Conservation (phyloP, 2,888 invertebrate genomes). For the Heliothis peltigera region DNA sequence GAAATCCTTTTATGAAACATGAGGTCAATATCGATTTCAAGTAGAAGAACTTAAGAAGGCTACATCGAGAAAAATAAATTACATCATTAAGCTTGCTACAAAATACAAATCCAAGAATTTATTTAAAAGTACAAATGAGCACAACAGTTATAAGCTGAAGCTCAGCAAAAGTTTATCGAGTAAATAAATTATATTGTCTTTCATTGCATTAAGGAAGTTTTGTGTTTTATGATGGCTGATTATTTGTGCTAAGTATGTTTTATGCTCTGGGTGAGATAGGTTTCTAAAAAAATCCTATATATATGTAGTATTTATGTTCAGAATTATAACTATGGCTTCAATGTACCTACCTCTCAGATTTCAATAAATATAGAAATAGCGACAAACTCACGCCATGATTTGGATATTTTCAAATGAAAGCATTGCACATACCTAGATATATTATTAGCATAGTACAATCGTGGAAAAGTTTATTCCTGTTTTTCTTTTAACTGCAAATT, state of each 20-base stretch:
- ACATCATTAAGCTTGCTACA: not conserved
- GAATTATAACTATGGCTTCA: too few species aligned
- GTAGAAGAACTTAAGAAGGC: not conserved
- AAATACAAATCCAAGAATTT: not conserved
- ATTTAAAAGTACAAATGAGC: not conserved
- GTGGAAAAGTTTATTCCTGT: too few species aligned
- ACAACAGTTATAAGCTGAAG: not conserved
- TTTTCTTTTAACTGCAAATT: too few species aligned
- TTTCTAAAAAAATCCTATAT: too few species aligned
- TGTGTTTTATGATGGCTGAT: too few species aligned
- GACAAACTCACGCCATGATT: too few species aligned
- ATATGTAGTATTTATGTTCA: too few species aligned
- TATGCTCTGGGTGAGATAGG: too few species aligned
- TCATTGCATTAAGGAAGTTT: not conserved
- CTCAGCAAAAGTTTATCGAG: not conserved
- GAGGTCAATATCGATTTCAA: not conserved
- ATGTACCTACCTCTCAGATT: too few species aligned
- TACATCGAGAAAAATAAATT: not conserved
- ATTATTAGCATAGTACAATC: too few species aligned
- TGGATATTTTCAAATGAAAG: constrained; percentile 15
- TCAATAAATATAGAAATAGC: too few species aligned
- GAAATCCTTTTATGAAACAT: not conserved
- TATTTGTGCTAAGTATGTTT: too few species aligned
- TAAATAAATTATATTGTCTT: not conserved
- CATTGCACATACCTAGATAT: constrained; percentile 6